Conservation (phyloP, 92 coral and sea anemone genomes). For the Muricea muricata region DNA sequence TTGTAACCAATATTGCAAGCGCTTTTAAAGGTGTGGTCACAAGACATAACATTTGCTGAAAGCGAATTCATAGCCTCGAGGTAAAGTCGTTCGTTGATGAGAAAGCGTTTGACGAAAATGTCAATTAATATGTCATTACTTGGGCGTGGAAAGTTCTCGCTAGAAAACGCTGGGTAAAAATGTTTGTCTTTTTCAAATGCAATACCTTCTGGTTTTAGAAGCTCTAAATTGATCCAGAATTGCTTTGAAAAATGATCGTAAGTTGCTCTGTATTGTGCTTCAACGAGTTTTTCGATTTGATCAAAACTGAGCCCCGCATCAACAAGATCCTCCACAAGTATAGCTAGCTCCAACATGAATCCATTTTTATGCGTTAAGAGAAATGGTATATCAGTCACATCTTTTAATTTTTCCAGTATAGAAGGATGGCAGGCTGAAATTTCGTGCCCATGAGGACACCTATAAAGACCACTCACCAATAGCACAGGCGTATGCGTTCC, state of each 20-base stretch:
- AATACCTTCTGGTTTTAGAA: neutral
- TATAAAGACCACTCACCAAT: neutral
- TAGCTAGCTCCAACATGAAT: neutral
- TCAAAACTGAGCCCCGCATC: slow-evolving; percentile 15
- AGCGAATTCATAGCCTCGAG: slow-evolving; percentile 3
- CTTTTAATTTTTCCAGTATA: neutral
- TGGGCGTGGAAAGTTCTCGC: neutral
- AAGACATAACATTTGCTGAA: neutral
- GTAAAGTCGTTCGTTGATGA: neutral
- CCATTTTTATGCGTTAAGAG: slow-evolving; percentile 25
- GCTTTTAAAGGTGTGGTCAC: slow-evolving; percentile 24
- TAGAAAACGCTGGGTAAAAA: slow-evolving; percentile 13
- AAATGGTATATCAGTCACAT: neutral
- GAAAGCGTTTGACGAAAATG: slow-evolving; percentile 15
- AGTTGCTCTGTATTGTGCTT: slow-evolving; percentile 4
- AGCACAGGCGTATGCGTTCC: neutral
- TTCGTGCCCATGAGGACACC: slow-evolving; percentile 4
- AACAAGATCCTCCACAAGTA: neutral
- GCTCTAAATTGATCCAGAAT: slow-evolving; percentile 3
- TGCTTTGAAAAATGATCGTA: neutral
- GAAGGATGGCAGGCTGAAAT: neutral
- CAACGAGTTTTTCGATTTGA: neutral
- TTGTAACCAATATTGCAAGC: slow-evolving; percentile 24
- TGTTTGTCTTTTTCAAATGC: neutral
- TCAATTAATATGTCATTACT: slow-evolving; percentile 16